Evolutionary conservation across 2,113 vertebrate species (phyloP).

Genomic region (Chionis minor): DNA sequence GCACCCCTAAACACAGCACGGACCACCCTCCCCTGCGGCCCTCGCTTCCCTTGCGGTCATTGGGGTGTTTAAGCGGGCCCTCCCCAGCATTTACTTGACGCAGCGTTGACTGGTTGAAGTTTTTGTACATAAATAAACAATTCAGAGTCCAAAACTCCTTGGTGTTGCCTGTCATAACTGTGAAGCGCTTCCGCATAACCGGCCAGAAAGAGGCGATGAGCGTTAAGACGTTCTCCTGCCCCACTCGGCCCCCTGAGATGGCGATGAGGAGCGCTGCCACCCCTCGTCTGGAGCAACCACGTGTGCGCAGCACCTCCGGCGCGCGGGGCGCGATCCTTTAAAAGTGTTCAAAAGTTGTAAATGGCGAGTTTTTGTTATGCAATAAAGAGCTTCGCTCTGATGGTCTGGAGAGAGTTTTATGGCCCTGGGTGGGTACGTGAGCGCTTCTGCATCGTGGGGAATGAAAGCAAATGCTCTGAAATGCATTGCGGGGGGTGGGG

Average conservation of each 20-base stretch:
- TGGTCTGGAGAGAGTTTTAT: neutral
- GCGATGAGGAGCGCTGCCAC: neutral
- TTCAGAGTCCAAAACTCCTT: neutral
- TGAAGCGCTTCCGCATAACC: neutral
- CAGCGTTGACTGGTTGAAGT: neutral
- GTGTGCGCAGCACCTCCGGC: accelerated
- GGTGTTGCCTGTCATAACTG: neutral
- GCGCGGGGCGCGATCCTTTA: accelerated
- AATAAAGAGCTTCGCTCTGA: conserved; percentile 4
- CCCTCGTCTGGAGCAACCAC: neutral
- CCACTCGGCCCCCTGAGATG: accelerated
- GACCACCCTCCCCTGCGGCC: neutral
- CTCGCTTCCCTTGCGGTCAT: neutral
- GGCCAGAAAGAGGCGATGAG: neutral
- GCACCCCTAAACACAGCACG: neutral
- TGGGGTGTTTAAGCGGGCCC: neutral
- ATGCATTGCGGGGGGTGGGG: accelerated
- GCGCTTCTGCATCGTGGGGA: accelerated
- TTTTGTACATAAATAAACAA: neutral
- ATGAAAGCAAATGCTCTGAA: neutral
- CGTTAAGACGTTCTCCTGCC: neutral
- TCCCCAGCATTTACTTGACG: neutral
- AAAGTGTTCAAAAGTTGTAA: neutral
- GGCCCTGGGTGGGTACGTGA: accelerated
- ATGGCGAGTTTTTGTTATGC: neutral